phyloP scores from a whole-genome alignment of 2,797 vertebrate species.

The Gouania willdenowi region DNA sequence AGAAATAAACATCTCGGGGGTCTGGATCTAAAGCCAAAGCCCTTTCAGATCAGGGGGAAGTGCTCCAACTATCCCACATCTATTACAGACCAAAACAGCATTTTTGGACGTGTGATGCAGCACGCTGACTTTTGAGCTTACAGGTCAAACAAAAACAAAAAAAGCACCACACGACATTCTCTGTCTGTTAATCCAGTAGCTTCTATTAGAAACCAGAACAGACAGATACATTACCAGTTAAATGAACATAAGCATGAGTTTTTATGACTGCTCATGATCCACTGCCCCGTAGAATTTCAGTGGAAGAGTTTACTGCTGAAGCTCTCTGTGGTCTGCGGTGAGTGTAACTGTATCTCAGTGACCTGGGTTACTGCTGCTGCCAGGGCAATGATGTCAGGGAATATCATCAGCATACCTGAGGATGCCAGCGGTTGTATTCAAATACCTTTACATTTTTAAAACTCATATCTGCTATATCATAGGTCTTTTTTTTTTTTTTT shows the following conservation, averaged over 20 bases:
- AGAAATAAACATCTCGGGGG: conserved; percentile 65
- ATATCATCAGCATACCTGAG: conserved; percentile 11
- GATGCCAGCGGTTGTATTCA: conserved; percentile 16
- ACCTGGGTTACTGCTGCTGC: conserved; percentile 37
- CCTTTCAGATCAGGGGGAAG: conserved; percentile 27
- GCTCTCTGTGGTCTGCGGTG: conserved; percentile 11
- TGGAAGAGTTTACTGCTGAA: conserved; percentile 2
- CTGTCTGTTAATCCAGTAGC: not conserved
- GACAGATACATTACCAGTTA: not conserved
- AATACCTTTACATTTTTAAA: conserved; percentile 17
- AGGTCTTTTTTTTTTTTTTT: not conserved
- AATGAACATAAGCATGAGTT: not conserved
- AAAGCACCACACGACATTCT: not conserved
- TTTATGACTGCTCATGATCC: not conserved
- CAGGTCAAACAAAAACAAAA: conserved; percentile 4
- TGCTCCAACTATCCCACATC: conserved; percentile 36
- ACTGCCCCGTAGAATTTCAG: not conserved
- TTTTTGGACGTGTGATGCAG: conserved; percentile 14
- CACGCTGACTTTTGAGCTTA: conserved; percentile 12
- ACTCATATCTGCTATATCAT: conserved; percentile 31
- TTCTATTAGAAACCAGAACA: conserved; percentile 2
- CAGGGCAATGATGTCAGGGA: conserved; percentile 39
- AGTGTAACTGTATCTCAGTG: conserved; percentile 51
- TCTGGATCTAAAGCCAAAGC: conserved; percentile 48
- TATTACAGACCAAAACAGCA: conserved; percentile 19